Conservation (phyloP, 2,113 vertebrate species). For the Leptobrachium ailaonicum region DNA sequence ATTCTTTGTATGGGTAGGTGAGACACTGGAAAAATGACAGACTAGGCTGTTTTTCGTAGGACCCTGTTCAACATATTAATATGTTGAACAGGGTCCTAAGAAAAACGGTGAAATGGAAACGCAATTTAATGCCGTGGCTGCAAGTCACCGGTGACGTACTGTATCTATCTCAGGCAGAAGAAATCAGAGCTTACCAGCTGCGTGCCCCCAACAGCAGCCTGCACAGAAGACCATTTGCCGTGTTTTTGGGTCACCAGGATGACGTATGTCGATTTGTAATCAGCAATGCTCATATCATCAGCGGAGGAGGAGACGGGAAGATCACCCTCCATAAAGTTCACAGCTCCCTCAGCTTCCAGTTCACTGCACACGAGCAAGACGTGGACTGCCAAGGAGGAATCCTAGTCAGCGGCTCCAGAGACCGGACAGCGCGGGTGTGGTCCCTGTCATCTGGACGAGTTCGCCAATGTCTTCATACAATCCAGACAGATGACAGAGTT, state of each 20-base stretch:
- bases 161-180: slow-evolving; percentile 91
- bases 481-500: slow-evolving; percentile 89
- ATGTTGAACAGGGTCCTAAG: no score
- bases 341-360: slow-evolving; percentile 71
- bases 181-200: slow-evolving; percentile 79
- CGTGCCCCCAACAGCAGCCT: slow-evolving; percentile 65
- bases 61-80: no score
- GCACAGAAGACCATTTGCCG: slow-evolving; percentile 69
- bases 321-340: slow-evolving; percentile 83
- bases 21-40: no score
- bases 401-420: slow-evolving; percentile 92
- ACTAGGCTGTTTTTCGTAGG: no score
- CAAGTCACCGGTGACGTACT: slow-evolving; percentile 83
- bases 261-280: slow-evolving; percentile 91
- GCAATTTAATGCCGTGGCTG: slow-evolving; percentile 91
- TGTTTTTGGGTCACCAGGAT: slow-evolving; percentile 86
- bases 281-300: slow-evolving; percentile 84
- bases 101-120: slow-evolving; percentile 66
- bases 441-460: slow-evolving; percentile 70
- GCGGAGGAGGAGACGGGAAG: slow-evolving; percentile 90
- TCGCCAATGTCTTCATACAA: slow-evolving; percentile 80
- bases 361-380: slow-evolving; percentile 88
- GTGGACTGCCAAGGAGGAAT: slow-evolving; percentile 87
- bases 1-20: no score
- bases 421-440: slow-evolving; percentile 92